Conservation (phyloP, 30 jellyfish, hydroid and myxozoan species). For the Cassiopea xamachana region DNA sequence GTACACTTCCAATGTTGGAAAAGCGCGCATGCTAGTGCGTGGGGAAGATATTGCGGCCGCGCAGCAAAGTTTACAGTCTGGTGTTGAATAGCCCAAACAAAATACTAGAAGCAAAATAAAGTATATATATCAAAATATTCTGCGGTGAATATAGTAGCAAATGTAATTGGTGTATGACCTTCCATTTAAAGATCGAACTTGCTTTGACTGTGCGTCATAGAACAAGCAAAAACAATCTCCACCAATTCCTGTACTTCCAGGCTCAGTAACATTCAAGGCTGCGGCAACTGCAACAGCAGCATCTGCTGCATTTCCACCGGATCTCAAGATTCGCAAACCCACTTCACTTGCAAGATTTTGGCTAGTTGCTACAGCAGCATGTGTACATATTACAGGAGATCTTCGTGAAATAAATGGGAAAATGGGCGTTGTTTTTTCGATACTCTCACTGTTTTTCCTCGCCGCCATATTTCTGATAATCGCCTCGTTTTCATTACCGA, state of each 20-base stretch:
- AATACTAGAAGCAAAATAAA: too few species aligned
- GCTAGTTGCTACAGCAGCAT: conserved; percentile 95
- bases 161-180: conserved; percentile 44
- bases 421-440: not conserved
- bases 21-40: too few species aligned
- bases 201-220: conserved; percentile 76
- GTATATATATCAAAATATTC: too few species aligned
- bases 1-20: too few species aligned
- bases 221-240: conserved; percentile 89
- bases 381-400: conserved; percentile 79
- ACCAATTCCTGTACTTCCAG: conserved; percentile 95
- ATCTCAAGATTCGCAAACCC: conserved; percentile 72
- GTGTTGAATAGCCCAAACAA: too few species aligned
- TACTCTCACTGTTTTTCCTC: conserved; percentile 19
- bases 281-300: conserved; percentile 98
- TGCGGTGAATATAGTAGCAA: not conserved
- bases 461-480: conserved; percentile 58
- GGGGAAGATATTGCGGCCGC: too few species aligned
- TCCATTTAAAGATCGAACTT: conserved; percentile 84
- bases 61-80: too few species aligned
- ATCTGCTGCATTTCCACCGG: conserved; percentile 97
- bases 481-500: conserved; percentile 6
- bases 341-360: conserved; percentile 87
- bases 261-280: conserved; percentile 87
- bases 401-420: conserved; percentile 63